Percentiles rank a stretch among this genome's conserved stretches.
phyloP scores from a whole-genome alignment of 2,888 invertebrate species.

The Stratiomys singularior region DNA sequence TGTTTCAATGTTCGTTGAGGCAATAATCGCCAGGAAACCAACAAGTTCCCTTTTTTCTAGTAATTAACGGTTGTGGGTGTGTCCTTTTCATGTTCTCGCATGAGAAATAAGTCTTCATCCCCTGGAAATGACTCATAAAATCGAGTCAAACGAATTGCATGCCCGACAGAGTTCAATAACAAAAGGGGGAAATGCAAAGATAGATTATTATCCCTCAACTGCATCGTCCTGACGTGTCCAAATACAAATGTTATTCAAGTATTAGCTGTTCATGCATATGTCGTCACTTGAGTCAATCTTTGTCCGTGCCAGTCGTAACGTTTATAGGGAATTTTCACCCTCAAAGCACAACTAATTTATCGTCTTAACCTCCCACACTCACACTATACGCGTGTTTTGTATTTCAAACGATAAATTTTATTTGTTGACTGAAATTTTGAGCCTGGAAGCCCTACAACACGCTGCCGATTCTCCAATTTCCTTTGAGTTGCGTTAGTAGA shows the following conservation, averaged over 20 bases:
- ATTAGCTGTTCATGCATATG: conserved; percentile 8
- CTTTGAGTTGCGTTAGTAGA: no score
- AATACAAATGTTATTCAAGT: background rate
- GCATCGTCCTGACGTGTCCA: background rate
- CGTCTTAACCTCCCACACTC: background rate
- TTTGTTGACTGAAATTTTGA: background rate
- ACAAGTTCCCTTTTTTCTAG: background rate
- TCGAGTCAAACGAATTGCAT: background rate
- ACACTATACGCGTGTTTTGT: background rate
- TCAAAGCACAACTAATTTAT: background rate
- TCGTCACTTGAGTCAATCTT: background rate
- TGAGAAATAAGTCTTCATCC: background rate
- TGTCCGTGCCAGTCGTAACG: no score
- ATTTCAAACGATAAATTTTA: background rate
- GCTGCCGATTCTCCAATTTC: no score
- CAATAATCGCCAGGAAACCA: background rate
- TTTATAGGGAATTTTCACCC: background rate
- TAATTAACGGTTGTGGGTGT: conserved; percentile 23
- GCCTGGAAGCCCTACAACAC: background rate
- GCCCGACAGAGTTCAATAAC: background rate
- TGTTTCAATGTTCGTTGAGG: background rate
- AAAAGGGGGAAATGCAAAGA: background rate
- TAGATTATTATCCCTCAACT: background rate
- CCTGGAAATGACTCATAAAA: conserved; percentile 19
- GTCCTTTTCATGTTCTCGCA: background rate